phyloP scores from a whole-genome alignment of 2,888 invertebrate genomes.

The Sycophila texana region DNA sequence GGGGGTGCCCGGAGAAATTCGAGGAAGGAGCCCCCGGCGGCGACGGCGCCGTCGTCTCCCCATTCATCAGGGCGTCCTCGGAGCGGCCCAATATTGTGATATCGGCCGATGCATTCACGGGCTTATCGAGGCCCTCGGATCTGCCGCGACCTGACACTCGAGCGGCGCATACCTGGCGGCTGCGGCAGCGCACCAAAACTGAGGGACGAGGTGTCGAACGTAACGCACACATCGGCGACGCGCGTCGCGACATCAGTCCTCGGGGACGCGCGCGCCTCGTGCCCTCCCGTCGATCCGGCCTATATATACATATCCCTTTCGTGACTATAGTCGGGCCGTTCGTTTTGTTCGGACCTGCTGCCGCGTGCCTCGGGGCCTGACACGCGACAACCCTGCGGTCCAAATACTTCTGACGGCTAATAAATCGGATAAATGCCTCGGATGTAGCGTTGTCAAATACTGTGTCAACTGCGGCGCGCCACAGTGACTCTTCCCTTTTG shows the following conservation, averaged over 20 bases:
- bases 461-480: too few relatives aligned
- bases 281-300: neutral
- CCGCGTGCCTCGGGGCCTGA: too few relatives aligned
- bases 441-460: too few relatives aligned
- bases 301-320: neutral
- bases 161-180: neutral
- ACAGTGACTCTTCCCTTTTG: too few relatives aligned
- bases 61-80: neutral
- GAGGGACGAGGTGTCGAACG: slow-evolving; percentile 14
- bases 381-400: too few relatives aligned
- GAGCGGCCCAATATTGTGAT: neutral
- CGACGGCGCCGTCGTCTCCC: neutral
- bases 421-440: too few relatives aligned
- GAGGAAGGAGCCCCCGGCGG: slow-evolving; percentile 9
- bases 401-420: too few relatives aligned
- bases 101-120: neutral
- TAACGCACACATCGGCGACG: neutral
- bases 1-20: slow-evolving; percentile 26
- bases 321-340: too few relatives aligned
- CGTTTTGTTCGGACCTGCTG: too few relatives aligned
- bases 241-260: neutral
- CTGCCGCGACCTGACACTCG: neutral
- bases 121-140: slow-evolving; percentile 27
- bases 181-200: too few relatives aligned
- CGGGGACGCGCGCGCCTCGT: too few relatives aligned